phyloP scores from a whole-genome alignment of 2,888 invertebrate genomes.

The Fissipunctia ypsillon region DNA sequence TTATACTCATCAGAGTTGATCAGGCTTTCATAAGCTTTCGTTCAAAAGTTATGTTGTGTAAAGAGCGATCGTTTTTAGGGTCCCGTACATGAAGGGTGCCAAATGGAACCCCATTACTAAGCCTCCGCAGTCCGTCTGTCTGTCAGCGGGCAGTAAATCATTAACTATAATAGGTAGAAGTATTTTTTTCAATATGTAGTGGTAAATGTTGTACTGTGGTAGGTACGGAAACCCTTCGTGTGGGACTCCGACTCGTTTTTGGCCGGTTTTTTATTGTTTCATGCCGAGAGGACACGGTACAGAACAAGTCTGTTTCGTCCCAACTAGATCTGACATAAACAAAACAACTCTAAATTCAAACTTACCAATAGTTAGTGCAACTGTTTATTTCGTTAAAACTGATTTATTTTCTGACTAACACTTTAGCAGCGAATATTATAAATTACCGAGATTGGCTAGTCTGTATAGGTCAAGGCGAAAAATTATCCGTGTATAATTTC shows the following conservation, averaged over 20 bases:
- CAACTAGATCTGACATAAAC: neutral
- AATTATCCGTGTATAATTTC: constrained; percentile 43
- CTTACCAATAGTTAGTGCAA: constrained; percentile 9
- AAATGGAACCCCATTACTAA: too few relatives aligned
- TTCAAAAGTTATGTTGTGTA: neutral
- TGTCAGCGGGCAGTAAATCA: too few relatives aligned
- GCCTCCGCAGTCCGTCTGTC: too few relatives aligned
- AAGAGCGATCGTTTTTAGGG: neutral
- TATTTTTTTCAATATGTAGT: too few relatives aligned
- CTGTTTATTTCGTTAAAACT: constrained; percentile 15
- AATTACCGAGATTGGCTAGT: constrained; percentile 25
- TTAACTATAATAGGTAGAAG: too few relatives aligned
- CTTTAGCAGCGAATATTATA: constrained; percentile 27
- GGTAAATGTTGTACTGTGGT: too few relatives aligned
- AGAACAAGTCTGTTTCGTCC: neutral
- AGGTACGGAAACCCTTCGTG: too few relatives aligned
- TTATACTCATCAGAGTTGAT: constrained; percentile 1
- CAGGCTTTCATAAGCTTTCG: neutral
- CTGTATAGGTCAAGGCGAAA: constrained; percentile 56
- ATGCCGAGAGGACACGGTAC: neutral
- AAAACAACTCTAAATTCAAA: constrained; percentile 2
- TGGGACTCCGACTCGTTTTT: too few relatives aligned
- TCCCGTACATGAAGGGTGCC: too few relatives aligned
- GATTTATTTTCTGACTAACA: constrained; percentile 9
- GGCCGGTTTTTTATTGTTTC: too few relatives aligned